These are phyloP conservation scores for Tadarida brasiliensis DNA, from an alignment of 2,797 vertebrate species.

Conservation along the genomic window DNA sequence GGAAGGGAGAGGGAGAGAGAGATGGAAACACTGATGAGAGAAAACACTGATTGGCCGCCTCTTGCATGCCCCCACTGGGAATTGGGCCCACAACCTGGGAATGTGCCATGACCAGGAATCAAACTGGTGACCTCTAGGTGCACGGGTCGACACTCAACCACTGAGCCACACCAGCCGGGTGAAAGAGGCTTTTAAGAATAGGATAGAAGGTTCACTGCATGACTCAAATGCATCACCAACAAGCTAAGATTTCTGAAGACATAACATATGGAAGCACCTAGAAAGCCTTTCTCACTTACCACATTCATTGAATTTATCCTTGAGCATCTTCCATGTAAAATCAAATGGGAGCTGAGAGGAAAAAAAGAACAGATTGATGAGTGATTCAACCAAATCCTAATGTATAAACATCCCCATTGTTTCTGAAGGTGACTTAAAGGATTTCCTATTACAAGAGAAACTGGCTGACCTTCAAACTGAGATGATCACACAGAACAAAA, in stretches of 20 bases:
- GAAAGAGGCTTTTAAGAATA: not conserved
- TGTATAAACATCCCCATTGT: not conserved
- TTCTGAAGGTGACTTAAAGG: not conserved
- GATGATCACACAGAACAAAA: not conserved
- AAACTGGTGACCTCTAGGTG: too few relatives aligned
- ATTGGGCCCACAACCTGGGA: too few relatives aligned
- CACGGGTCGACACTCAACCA: too few relatives aligned
- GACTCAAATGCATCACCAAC: not conserved
- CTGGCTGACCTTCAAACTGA: not conserved
- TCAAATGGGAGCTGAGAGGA: slow-evolving; percentile 96
- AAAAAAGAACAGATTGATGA: slow-evolving; percentile 9
- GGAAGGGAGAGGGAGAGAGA: too few relatives aligned
- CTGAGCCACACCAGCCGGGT: too few relatives aligned
- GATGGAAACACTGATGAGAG: too few relatives aligned
- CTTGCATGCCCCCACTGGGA: too few relatives aligned
- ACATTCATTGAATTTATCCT: slow-evolving; percentile 98
- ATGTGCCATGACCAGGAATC: too few relatives aligned
- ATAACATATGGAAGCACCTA: not conserved
- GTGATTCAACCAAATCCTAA: not conserved
- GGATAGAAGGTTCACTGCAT: not conserved
- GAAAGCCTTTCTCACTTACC: slow-evolving; percentile 89
- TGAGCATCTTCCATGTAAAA: slow-evolving; percentile 99
- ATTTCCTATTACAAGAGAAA: not conserved
- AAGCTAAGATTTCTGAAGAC: not conserved
- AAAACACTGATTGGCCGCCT: too few relatives aligned